Evolutionary conservation across 2,888 invertebrate genomes (phyloP).

Genomic region (Xestia xanthographa): DNA sequence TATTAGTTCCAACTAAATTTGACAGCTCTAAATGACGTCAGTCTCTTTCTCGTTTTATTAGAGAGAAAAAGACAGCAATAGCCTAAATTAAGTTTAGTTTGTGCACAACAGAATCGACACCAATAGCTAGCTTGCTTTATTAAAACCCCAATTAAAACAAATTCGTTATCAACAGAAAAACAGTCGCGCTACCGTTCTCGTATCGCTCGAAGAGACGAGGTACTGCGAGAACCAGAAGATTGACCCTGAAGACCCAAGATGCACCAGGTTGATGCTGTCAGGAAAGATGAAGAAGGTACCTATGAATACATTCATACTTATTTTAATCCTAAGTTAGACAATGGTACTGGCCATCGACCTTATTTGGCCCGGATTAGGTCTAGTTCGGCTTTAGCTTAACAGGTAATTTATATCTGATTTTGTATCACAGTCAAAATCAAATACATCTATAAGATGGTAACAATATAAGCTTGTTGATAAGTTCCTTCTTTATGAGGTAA

Average conservation of each 20-base stretch:
- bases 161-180: constrained; percentile 88
- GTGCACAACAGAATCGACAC: no score
- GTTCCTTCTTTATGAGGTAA: background rate
- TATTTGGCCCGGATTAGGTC: background rate
- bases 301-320: constrained; percentile 26
- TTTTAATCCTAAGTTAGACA: background rate
- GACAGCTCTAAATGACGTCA: no score
- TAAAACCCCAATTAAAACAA: constrained; percentile 13
- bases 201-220: constrained; percentile 92
- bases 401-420: background rate
- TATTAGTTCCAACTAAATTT: no score
- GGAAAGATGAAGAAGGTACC: constrained; percentile 93
- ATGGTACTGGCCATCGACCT: background rate
- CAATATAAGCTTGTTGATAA: background rate
- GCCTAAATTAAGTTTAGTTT: no score
- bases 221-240: constrained; percentile 91
- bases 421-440: background rate
- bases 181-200: constrained; percentile 92
- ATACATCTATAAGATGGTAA: background rate
- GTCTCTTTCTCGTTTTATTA: no score
- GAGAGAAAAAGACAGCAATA: no score
- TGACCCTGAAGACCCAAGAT: constrained; percentile 95
- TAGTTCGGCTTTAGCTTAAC: background rate
- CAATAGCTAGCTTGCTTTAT: no score
- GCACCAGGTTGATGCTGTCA: constrained; percentile 93